These are phyloP conservation scores for Lepidochitona cinerea DNA, from an alignment of 2,888 invertebrate genomes.

Conservation along the genomic window DNA sequence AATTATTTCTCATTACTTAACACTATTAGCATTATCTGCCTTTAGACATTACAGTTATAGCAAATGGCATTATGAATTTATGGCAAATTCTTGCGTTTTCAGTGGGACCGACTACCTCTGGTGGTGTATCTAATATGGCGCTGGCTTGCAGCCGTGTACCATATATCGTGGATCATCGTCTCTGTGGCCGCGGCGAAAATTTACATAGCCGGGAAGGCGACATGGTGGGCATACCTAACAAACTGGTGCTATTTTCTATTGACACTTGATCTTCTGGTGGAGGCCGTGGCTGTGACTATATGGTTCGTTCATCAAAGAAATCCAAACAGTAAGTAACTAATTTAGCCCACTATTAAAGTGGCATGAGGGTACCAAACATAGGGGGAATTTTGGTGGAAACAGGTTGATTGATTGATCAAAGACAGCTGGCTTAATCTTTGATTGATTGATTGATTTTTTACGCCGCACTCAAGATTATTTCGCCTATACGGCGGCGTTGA, in stretches of 20 bases:
- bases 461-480: too few relatives aligned
- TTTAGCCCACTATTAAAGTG: background rate
- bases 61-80: too few relatives aligned
- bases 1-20: too few relatives aligned
- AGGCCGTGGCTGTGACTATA: slow-evolving; percentile 19
- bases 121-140: slow-evolving; percentile 41
- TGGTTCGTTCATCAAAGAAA: slow-evolving; percentile 2
- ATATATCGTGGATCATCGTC: slow-evolving; percentile 38
- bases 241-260: slow-evolving; percentile 49
- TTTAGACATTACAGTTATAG: too few relatives aligned
- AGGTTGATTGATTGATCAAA: too few relatives aligned
- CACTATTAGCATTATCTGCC: too few relatives aligned
- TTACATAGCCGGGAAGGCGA: slow-evolving; percentile 30
- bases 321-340: background rate
- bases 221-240: slow-evolving; percentile 54
- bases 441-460: too few relatives aligned
- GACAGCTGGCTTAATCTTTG: too few relatives aligned
- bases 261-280: slow-evolving; percentile 40
- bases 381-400: too few relatives aligned
- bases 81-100: background rate
- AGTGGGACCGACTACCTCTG: slow-evolving; percentile 2
- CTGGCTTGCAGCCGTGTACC: slow-evolving; percentile 41
- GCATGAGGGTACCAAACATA: background rate
- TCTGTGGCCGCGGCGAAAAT: slow-evolving; percentile 26
- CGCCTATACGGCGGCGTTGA: too few relatives aligned